These are phyloP conservation scores for Orthosia incerta DNA, from an alignment of 2,888 invertebrate genomes.

Conservation along the genomic window DNA sequence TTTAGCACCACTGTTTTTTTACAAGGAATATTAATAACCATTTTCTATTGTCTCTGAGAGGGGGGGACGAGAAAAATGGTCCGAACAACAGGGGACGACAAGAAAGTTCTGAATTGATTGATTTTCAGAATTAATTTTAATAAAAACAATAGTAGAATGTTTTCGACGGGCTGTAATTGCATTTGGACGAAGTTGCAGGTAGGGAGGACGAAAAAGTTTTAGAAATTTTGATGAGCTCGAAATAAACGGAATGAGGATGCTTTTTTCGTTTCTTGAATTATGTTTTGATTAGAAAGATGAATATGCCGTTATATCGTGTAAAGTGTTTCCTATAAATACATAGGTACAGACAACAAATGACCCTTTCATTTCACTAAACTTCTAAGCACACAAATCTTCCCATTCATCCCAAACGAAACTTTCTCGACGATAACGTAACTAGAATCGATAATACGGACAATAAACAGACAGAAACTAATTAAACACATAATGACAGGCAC, in stretches of 20 bases:
- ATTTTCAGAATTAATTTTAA: constrained; percentile 90
- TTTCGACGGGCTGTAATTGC: constrained; percentile 84
- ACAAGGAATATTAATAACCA: constrained; percentile 89
- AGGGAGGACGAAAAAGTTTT: constrained; percentile 55
- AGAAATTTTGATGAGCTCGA: constrained; percentile 53
- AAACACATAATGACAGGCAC: constrained; percentile 76
- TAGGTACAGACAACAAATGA: constrained; percentile 15
- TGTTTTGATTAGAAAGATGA: constrained; percentile 4
- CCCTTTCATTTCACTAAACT: constrained; percentile 26
- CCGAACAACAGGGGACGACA: constrained; percentile 69
- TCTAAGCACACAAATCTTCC: constrained; percentile 54
- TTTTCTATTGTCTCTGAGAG: constrained; percentile 83
- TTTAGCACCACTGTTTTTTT: constrained; percentile 87
- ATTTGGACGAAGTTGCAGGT: constrained; percentile 69
- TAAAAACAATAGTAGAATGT: constrained; percentile 87
- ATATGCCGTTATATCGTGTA: neutral
- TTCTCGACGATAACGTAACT: constrained; percentile 66
- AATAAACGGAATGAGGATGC: constrained; percentile 26
- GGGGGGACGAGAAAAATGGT: constrained; percentile 75
- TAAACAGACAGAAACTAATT: constrained; percentile 78
- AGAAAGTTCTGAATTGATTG: constrained; percentile 86
- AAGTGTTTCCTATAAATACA: neutral
- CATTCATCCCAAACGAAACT: constrained; percentile 56
- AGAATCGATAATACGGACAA: constrained; percentile 75
- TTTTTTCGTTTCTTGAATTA: constrained; percentile 17